A percentile compares a stretch with the other conserved stretches of the same genome.
Conservation (phyloP, 2,797 vertebrate species). For the Hapalemur alaotrensis region DNA sequence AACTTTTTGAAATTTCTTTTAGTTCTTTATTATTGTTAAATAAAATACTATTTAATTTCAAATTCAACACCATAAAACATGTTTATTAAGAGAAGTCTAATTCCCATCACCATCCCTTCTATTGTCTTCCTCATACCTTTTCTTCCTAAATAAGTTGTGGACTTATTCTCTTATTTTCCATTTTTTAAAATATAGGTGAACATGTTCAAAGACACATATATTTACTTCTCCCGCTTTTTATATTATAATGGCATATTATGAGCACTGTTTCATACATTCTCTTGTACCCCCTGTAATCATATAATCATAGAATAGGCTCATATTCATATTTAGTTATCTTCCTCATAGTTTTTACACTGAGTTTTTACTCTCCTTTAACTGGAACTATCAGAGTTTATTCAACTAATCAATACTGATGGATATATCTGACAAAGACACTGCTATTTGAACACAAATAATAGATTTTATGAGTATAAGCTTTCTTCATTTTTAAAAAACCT, state of each 20-base stretch:
- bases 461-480: not conserved
- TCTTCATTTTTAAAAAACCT: not conserved
- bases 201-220: not conserved
- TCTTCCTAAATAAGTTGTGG: not conserved
- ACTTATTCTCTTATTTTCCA: not conserved
- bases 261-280: not conserved
- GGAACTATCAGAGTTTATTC: not conserved
- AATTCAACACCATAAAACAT: not conserved
- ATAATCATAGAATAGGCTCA: not conserved
- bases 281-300: not conserved
- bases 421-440: not conserved
- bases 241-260: not conserved
- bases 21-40: not conserved
- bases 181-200: not conserved
- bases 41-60: not conserved
- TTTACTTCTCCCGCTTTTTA: not conserved
- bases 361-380: not conserved
- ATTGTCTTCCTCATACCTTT: no score
- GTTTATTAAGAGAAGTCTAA: not conserved
- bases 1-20: not conserved
- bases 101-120: not conserved
- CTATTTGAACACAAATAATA: not conserved
- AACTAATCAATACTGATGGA: not conserved
- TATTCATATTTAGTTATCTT: not conserved
- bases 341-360: not conserved